phyloP scores from a whole-genome alignment of 2,797 vertebrate species.

The Chiloscyllium punctatum region DNA sequence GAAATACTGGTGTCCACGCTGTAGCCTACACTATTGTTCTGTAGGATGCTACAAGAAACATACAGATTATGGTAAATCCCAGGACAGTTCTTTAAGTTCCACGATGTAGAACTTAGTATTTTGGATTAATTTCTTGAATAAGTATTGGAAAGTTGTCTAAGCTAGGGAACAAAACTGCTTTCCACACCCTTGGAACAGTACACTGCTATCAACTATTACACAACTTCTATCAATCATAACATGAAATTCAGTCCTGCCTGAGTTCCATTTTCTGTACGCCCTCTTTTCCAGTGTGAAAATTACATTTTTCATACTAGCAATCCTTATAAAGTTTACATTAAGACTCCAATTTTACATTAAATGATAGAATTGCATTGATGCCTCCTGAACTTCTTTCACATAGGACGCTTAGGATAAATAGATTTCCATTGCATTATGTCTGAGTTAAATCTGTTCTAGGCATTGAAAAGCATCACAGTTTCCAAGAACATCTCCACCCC shows the following conservation, averaged over 20 bases:
- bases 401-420: background rate
- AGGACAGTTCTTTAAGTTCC: background rate
- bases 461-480: background rate
- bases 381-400: background rate
- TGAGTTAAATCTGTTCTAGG: background rate
- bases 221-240: background rate
- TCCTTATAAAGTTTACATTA: background rate
- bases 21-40: too few species aligned
- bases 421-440: background rate
- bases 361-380: background rate
- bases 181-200: background rate
- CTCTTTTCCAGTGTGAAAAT: background rate
- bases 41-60: too few species aligned
- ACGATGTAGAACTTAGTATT: background rate
- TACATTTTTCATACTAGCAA: background rate
- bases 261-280: background rate
- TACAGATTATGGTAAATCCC: too few species aligned
- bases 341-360: background rate
- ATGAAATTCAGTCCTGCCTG: background rate
- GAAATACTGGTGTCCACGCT: too few species aligned
- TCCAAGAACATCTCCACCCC: too few species aligned
- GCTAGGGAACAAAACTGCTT: background rate
- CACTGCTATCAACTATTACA: background rate
- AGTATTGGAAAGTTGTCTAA: background rate
- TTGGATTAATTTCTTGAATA: background rate